Base-by-base conservation (phyloP, 2,797 vertebrate species). In the Rhinoraja longicauda region DNA sequence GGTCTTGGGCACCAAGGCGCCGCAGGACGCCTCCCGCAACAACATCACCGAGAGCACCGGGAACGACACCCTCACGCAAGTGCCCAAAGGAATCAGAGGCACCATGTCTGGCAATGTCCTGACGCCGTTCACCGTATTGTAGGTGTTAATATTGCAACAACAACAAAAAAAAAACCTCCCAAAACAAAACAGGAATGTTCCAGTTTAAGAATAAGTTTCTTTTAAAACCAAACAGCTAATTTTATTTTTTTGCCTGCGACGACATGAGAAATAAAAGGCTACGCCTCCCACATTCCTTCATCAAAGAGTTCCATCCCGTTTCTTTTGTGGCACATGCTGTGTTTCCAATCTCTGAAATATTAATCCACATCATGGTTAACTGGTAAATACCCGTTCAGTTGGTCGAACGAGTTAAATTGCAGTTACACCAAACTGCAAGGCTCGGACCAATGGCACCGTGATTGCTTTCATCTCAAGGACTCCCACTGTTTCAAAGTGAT, bases 61-160 rank as follows among this genome's bases (percentile, higher is more conserved):
- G 67, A 70, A 29, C 24, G 13, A 53, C 24, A 13, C 26, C 9
- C 90, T 92, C 36, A 53, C 19, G 2, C 36, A n/a, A 29, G 45
- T 92, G 10, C 90, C 90, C 90, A 4, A 17, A 26, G 90, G 90
- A 5, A 72, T 53, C 39, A 26, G 90, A 53, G 90, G 90, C 90
- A 92, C 90, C 90, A 75, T 75, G 70, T 72, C 70, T n/a, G 90
- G 90, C 90, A 73, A 92, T 7, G 90, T 92, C 67, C 13, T 92
- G 70, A 92, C 90, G 64, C 67, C 67, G 1, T 92, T 92, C 90
- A 53, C 90, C 15, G 90, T 92, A 15, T 73, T 92, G 90, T 92
- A 92, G 21, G 90, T 92, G 45, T 53, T 29, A 32, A 32, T 21
- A 9, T 62, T 12, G 45, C 45, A 45, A 45, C 2, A 45, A 45